These are phyloP conservation scores for Gortyna flavago DNA, from an alignment of 2,888 invertebrate genomes.

Conservation along the genomic window DNA sequence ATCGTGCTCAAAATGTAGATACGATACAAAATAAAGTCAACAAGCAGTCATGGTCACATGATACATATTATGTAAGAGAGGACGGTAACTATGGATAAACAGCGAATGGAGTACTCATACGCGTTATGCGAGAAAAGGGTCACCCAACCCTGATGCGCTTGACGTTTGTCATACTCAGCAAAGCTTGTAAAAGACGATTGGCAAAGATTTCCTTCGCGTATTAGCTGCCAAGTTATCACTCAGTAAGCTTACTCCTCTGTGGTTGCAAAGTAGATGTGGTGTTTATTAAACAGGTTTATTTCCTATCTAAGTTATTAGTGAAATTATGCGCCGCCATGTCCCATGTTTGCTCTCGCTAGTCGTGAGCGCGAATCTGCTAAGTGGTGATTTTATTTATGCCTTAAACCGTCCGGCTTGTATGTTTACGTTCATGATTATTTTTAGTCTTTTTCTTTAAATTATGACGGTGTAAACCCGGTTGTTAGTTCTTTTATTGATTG, in stretches of 20 bases:
- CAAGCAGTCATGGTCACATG: background rate
- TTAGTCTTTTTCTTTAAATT: constrained; percentile 6
- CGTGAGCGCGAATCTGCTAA: constrained; percentile 37
- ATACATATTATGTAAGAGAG: constrained; percentile 16
- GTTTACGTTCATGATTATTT: constrained; percentile 24
- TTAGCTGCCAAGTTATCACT: constrained; percentile 11
- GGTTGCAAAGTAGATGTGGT: constrained; percentile 12
- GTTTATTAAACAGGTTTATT: constrained; percentile 49
- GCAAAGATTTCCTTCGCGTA: background rate
- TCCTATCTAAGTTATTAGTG: constrained; percentile 54
- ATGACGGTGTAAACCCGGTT: constrained; percentile 18
- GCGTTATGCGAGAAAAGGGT: background rate
- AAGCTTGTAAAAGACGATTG: background rate
- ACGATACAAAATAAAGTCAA: constrained; percentile 29
- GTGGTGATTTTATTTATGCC: constrained; percentile 42
- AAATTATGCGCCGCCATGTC: constrained; percentile 45
- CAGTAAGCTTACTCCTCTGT: constrained; percentile 1
- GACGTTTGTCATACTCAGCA: background rate
- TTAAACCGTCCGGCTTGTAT: constrained; percentile 11
- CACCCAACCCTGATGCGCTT: background rate
- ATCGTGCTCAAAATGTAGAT: constrained; percentile 10
- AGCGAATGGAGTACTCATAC: constrained; percentile 4
- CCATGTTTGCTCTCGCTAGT: constrained; percentile 20
- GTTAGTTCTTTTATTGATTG: constrained; percentile 20
- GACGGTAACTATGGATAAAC: background rate